These are phyloP conservation scores for Tetramorium parvispinum DNA, from an alignment of 1,140 invertebrate genomes.

Conservation along the genomic window DNA sequence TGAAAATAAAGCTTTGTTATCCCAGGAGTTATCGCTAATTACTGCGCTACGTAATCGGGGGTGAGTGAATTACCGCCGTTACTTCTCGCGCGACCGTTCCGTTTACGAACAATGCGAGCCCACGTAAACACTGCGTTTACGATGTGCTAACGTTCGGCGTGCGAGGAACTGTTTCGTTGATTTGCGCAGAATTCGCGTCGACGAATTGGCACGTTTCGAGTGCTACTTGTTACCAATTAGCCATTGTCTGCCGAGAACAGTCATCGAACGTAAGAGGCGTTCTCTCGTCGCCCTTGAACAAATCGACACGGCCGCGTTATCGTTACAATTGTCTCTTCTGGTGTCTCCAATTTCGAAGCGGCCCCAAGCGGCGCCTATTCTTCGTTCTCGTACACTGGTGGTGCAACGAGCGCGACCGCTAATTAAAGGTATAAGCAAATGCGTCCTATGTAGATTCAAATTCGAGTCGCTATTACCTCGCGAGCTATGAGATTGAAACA, in stretches of 20 bases:
- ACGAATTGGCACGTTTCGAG: constrained; percentile 30
- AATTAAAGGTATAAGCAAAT: constrained; percentile 35
- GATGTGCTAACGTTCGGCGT: background rate
- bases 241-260: constrained; percentile 35
- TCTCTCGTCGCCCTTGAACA: constrained; percentile 5
- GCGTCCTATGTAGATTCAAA: background rate
- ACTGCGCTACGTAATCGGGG: background rate
- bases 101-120: constrained; percentile 43
- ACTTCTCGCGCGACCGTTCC: constrained; percentile 15
- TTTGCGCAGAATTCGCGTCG: background rate
- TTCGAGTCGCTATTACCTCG: background rate
- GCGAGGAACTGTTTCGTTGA: background rate
- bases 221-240: constrained; percentile 44
- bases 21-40: constrained; percentile 13
- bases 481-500: constrained; percentile 26
- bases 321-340: constrained; percentile 1
- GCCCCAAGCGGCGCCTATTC: background rate
- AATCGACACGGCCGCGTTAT: constrained; percentile 28
- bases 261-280: constrained; percentile 34
- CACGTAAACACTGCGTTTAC: constrained; percentile 20
- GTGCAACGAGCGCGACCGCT: background rate
- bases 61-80: background rate
- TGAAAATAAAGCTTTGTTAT: constrained; percentile 4
- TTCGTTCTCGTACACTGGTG: background rate
- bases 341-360: constrained; percentile 2